Base-by-base conservation (phyloP, 2,888 invertebrate species). In the Dasysyrphus tricinctus region DNA sequence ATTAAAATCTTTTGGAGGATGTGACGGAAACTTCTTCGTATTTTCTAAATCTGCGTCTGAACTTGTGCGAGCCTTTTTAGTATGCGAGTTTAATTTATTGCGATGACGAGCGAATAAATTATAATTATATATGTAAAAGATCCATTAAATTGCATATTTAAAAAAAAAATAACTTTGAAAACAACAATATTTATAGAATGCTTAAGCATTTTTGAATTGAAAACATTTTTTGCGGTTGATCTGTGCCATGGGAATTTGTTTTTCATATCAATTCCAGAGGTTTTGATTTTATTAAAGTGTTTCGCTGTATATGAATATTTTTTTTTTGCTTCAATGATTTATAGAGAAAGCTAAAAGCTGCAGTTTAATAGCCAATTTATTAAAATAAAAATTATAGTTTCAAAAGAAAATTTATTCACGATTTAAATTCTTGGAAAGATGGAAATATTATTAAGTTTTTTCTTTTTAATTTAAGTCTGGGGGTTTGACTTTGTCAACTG, bases 51-150 rank as follows among this genome's bases (percentile, higher is more conserved):
- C 12, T 11, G n/a, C 32, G 24, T 57, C 19, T 67, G 59, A 5
- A 6, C 37, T 37, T 29, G 14, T 54, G 44, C 16, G 57, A 69
- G 57, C 75, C 42, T 59, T 51, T 75, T 75, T 39, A 61, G 51
- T 63, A 63, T 57, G 57, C 16, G 42, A 67, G 74, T 73, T 80
- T 75, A 79, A 86, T 82, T 86, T 86, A 86, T 86, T 70, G 74
- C 78, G 37, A 72, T 61, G 82, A 79, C 75, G 78, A 82, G 72
- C 59, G 74, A 81, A 86, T 86, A 86, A 86, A 86, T 86, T 86
- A 86, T 69, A 72, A 80, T 47, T 57, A 47, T 49, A 37, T 67
- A 67, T 65, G 3, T 32, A 24, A 8, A 2, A 59, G 54, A 65
- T 56, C 29, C 54, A 54, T 37, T 47, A 65, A 65, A 65, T 29